A percentile compares a stretch with the other conserved stretches of the same genome.
Evolutionary conservation across 2,113 vertebrate genomes (phyloP).

Genomic region (Platycercus adscitus): DNA sequence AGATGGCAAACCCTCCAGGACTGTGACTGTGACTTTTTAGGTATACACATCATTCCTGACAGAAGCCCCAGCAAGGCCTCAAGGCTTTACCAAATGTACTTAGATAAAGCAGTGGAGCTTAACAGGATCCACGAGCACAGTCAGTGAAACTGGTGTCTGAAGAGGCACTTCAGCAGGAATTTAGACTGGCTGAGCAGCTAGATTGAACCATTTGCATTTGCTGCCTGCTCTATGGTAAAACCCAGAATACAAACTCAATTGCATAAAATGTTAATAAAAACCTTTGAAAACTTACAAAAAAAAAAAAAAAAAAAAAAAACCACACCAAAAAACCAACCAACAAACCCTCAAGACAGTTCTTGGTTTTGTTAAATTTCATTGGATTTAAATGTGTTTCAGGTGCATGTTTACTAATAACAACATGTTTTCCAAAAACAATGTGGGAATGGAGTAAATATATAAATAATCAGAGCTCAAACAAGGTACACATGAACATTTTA

Average conservation of each 20-base stretch:
- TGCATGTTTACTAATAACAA: not conserved
- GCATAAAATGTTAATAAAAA: not conserved
- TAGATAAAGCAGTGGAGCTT: not conserved
- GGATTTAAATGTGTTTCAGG: not conserved
- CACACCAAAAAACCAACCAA: not conserved
- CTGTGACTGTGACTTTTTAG: not conserved
- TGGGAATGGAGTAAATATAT: not conserved
- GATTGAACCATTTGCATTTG: not conserved
- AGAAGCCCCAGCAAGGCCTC: not conserved
- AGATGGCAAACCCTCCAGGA: not conserved
- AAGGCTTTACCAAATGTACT: not conserved
- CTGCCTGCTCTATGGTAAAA: not conserved
- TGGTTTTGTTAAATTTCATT: not conserved
- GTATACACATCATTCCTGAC: not conserved
- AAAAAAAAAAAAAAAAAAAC: not conserved
- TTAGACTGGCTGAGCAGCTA: not conserved
- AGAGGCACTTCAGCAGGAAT: fast-evolving
- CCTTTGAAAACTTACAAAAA: not conserved
- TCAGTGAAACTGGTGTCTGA: not conserved
- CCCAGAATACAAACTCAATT: not conserved
- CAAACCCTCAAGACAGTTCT: not conserved
- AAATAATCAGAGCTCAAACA: not conserved
- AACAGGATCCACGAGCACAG: not conserved
- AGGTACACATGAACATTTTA: not conserved
- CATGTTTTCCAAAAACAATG: not conserved